Percentiles rank a stretch among this genome's conserved stretches.
phyloP scores from a whole-genome alignment of 2,113 vertebrate genomes.

The Acrocephalus arundinaceus region DNA sequence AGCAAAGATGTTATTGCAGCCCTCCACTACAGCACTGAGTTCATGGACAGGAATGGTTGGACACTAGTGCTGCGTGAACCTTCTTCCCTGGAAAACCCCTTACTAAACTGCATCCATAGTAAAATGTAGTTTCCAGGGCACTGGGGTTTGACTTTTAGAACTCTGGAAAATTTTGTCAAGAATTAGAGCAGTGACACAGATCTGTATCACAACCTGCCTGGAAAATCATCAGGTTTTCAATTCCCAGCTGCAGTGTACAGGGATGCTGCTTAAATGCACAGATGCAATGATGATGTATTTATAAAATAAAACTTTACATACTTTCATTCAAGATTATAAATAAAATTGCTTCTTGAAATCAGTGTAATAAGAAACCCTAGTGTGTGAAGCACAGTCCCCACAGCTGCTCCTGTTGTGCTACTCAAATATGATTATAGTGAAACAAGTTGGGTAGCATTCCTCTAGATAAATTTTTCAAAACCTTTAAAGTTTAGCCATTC shows the following conservation, averaged over 20 bases:
- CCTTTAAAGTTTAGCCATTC: not conserved
- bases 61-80: not conserved
- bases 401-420: not conserved
- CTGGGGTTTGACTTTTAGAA: not conserved
- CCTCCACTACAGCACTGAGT: not conserved
- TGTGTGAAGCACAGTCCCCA: not conserved
- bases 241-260: not conserved
- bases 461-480: not conserved
- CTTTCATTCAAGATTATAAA: not conserved
- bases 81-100: not conserved
- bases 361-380: not conserved
- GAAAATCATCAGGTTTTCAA: not conserved
- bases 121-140: not conserved
- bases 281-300: not conserved
- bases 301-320: not conserved
- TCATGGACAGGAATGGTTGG: not conserved
- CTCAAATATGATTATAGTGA: not conserved
- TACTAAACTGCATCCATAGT: not conserved
- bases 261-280: not conserved
- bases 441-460: not conserved
- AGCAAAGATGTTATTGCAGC: slow-evolving; percentile 41
- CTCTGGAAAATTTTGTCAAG: not conserved
- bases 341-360: not conserved
- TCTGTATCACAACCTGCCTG: not conserved
- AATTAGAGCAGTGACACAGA: not conserved